Percentiles rank a stretch among this genome's conserved stretches.
Conservation (phyloP, 2,113 vertebrate species). For the Cyanoderma ruficeps region DNA sequence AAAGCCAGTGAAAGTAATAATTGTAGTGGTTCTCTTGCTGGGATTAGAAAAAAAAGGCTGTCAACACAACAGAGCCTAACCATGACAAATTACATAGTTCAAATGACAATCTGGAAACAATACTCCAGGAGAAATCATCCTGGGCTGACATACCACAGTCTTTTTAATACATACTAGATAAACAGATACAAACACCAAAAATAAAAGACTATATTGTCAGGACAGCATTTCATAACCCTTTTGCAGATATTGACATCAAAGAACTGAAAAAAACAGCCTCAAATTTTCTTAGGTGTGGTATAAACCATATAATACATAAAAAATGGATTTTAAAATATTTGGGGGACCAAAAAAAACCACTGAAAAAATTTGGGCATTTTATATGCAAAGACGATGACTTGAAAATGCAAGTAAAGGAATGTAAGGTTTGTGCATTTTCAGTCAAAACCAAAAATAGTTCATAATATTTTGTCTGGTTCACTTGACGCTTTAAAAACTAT, state of each 20-base stretch:
- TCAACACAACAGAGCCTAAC: neutral
- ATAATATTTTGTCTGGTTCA: neutral
- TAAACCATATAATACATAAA: neutral
- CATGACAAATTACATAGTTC: neutral
- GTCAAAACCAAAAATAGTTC: neutral
- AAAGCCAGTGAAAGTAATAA: neutral
- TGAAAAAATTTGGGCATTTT: neutral
- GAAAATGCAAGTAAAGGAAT: neutral
- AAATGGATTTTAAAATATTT: neutral
- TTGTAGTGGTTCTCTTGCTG: neutral
- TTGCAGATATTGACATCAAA: neutral
- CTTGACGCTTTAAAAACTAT: neutral
- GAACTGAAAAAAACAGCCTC: neutral
- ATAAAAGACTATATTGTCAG: neutral
- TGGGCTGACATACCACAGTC: neutral
- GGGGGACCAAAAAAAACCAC: neutral
- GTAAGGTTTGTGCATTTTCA: neutral
- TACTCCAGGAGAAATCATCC: neutral
- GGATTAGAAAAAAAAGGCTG: no score
- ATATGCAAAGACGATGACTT: neutral
- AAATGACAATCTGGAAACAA: neutral
- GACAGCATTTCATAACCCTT: neutral
- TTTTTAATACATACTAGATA: neutral
- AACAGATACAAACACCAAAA: neutral
- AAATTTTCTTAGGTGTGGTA: slow-evolving; percentile 14